Base-by-base conservation (phyloP, 1,140 invertebrate species). In the Camponotus floridanus region DNA sequence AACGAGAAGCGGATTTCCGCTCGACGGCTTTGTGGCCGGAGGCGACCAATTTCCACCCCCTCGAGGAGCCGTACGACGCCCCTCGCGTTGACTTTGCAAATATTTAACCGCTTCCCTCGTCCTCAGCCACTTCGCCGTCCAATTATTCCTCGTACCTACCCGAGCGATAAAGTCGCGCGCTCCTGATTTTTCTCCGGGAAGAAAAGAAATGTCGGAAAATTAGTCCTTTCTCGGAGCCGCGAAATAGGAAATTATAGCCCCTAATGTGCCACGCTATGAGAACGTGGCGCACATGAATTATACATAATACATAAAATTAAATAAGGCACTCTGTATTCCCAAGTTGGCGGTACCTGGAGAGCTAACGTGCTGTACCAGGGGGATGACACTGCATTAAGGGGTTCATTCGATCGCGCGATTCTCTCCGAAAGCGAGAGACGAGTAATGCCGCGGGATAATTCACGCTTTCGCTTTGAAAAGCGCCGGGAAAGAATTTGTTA, bases 401-500 rank as follows among this genome's bases (percentile, higher is more conserved):
- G 33, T 73, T 45, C 31, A 15, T 45, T 36, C 18, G 7, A 71
- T 39, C n/a, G 61, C 9, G 11, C 15, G 39, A 59, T 59, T 71
- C 26, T 39, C 48, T 42, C 48, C 7, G 8, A 9, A 45, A 59
- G 21, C 39, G 2, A 36, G 8, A 26, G 26, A 26, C 0, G 67
- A 67, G 57, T 80, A 70, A 71, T 59, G 11, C 7, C 33, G 51
- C 65, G 51, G 59, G 79, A 81, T 81, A 45, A 81, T 73, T 42
- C 51, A 55, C 45, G 65, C 26, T 26, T 26, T 31, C 18, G 51
- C 36, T 81, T 71, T 4, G 18, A 59, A 9, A 26, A 26, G 26
- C 55, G 39, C 57, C 33, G n/a, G 79, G 36, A 45, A 61, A 81
- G 67, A 90, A 85, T 90, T 89, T 78, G 84, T 90, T 90, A 90